A percentile compares a stretch with the other conserved stretches of the same genome.
Conservation (phyloP, 2,888 invertebrate species). For the Beris chalybata region DNA sequence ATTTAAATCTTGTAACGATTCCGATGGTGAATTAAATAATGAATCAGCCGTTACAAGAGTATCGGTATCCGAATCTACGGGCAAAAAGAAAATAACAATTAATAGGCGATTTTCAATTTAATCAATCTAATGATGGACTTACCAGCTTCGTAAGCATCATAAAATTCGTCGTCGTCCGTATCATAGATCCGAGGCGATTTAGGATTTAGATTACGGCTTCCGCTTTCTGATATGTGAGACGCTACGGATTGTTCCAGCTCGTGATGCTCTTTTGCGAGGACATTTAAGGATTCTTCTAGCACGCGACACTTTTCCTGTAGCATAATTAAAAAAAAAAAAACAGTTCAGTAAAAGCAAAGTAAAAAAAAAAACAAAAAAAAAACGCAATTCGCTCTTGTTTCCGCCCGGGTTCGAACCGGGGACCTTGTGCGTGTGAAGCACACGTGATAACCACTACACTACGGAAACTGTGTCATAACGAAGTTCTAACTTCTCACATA, state of each 20-base stretch:
- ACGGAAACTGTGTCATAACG: slow-evolving; percentile 48
- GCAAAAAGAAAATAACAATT: neutral
- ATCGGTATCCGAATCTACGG: slow-evolving; percentile 58
- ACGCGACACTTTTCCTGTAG: slow-evolving; percentile 64
- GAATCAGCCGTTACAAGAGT: slow-evolving; percentile 49
- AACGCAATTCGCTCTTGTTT: slow-evolving; percentile 43
- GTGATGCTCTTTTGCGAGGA: slow-evolving; percentile 68
- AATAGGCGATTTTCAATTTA: neutral
- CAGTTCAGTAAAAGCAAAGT: neutral
- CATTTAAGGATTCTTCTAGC: slow-evolving; percentile 67
- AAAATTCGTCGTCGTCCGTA: slow-evolving; percentile 54
- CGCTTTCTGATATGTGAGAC: slow-evolving; percentile 58
- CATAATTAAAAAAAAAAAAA: slow-evolving; percentile 17
- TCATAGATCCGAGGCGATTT: slow-evolving; percentile 51
- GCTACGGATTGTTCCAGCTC: slow-evolving; percentile 68
- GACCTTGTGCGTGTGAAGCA: slow-evolving; percentile 59
- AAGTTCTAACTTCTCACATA: neutral
- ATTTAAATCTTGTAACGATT: slow-evolving; percentile 40
- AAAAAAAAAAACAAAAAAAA: slow-evolving; percentile 9
- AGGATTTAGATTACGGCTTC: slow-evolving; percentile 39
- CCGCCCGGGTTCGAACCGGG: slow-evolving; percentile 59
- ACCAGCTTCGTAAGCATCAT: slow-evolving; percentile 54
- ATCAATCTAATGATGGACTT: slow-evolving; percentile 18
- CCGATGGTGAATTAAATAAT: slow-evolving; percentile 41
- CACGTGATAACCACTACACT: slow-evolving; percentile 58